Evolutionary conservation across 2,797 vertebrate species (phyloP), one percentile per base, ranked within the genome.

Genomic region (Anabas testudineus): DNA sequence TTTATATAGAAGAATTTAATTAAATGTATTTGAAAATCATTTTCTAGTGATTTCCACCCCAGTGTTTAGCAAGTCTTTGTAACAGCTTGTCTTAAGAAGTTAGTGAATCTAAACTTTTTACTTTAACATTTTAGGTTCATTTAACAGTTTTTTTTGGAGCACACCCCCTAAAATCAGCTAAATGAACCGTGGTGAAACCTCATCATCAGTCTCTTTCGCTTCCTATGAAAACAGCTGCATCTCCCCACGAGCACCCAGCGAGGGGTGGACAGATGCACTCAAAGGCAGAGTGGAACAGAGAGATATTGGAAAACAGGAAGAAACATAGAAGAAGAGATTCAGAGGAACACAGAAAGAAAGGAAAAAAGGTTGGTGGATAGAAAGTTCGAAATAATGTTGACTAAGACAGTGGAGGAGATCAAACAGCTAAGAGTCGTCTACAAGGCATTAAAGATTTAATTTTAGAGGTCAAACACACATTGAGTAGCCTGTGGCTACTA

Each of bases 401-500:
- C 24, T 53, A 68, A 71, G 64, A 79, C 76, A 76, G 69, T 55
- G 22, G 43, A 55, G 47, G 61, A 49, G 59, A 83, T 88, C 73
- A 76, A 85, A 75, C 2, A 15, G 55, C 68, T 78, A 57, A 60
- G 61, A 1, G 13, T 71, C 42, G 22, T 56, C 67, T 79, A 55
- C 78, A 80, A 75, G 69, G 70, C 69, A 75, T 19, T 32, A 63
- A 66, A 77, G 61, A 82, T 89, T 85, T 85, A 74, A 92, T 91
- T 89, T 91, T 84, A n/a, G n/a, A n/a, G 87, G 76, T 87, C 76
- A 85, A 89, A 87, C 83, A 83, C 14, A 13, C 57, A 32, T n/a
- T 53, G 51, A 79, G 59, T 18, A 66, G 72, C 62, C 3, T 19
- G 0, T 57, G 34, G 34, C 79, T 68, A 46, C 54, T 74, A 70